Conservation (phyloP, 64 coral and sea anemone species). For the Stylophora pistillata region DNA sequence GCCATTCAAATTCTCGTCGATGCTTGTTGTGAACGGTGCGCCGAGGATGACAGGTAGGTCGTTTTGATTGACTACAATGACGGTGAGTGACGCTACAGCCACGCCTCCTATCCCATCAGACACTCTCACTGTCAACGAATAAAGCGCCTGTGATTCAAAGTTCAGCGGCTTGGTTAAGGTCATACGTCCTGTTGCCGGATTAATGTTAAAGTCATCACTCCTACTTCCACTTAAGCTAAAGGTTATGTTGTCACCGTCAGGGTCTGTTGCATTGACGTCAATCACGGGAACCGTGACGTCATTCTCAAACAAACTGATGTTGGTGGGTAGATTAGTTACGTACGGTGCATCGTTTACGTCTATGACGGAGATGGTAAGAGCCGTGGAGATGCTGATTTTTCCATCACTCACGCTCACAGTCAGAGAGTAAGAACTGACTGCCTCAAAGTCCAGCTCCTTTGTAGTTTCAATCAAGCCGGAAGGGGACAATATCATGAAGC, state of each 20-base stretch:
- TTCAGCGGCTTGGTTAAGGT: slow-evolving; percentile 11
- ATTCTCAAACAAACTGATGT: slow-evolving; percentile 20
- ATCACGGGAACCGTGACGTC: slow-evolving; percentile 23
- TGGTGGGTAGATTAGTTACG: background rate
- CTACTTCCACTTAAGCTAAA: slow-evolving; percentile 16
- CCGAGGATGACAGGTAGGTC: background rate
- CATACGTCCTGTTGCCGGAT: background rate
- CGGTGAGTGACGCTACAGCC: background rate
- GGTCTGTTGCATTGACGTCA: slow-evolving; percentile 20
- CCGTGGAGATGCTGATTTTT: background rate
- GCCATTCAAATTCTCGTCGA: slow-evolving; percentile 17
- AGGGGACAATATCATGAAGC: background rate
- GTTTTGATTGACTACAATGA: slow-evolving; percentile 26
- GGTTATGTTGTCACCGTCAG: background rate
- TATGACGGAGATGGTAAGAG: background rate
- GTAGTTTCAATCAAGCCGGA: background rate
- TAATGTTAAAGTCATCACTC: slow-evolving; percentile 12
- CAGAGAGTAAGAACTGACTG: slow-evolving; percentile 11
- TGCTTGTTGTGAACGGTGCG: background rate
- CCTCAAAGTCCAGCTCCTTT: slow-evolving; percentile 16
- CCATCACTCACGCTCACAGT: background rate
- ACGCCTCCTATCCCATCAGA: slow-evolving; percentile 25
- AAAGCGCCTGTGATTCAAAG: background rate
- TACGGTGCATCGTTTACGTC: slow-evolving; percentile 13
- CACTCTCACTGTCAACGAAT: slow-evolving; percentile 8